Conservation (phyloP, 2,888 invertebrate species). For the Heliconius ethilla region DNA sequence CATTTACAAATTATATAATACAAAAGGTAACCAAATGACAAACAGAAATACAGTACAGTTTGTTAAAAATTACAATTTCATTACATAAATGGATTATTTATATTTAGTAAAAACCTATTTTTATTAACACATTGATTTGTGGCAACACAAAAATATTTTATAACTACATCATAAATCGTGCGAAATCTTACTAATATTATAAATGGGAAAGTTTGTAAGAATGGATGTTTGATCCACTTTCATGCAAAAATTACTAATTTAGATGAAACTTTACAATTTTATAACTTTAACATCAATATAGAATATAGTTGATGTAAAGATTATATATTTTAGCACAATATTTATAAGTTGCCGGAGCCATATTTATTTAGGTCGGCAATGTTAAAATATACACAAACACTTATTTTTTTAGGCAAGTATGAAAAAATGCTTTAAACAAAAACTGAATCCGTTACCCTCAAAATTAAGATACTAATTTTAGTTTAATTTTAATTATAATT, state of each 20-base stretch:
- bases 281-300: not conserved
- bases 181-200: not conserved
- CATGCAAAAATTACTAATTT: not conserved
- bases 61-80: slow-evolving; percentile 38
- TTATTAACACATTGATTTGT: not conserved
- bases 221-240: not conserved
- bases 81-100: not conserved
- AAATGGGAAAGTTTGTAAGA: not conserved
- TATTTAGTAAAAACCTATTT: not conserved
- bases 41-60: slow-evolving; percentile 55
- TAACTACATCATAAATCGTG: not conserved
- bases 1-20: slow-evolving; percentile 60
- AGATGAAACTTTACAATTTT: not conserved
- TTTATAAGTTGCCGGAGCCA: too few relatives aligned
- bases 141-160: not conserved
- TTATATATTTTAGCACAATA: too few relatives aligned
- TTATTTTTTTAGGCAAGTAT: too few relatives aligned
- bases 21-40: slow-evolving; percentile 64
- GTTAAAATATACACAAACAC: too few relatives aligned
- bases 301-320: too few relatives aligned
- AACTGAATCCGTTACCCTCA: too few relatives aligned
- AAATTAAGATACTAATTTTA: too few relatives aligned
- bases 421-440: too few relatives aligned
- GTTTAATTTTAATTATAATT: too few relatives aligned
- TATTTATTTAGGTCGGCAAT: too few relatives aligned